Conservation (phyloP, 2,888 invertebrate species). For the Lithophane semibrunnea region DNA sequence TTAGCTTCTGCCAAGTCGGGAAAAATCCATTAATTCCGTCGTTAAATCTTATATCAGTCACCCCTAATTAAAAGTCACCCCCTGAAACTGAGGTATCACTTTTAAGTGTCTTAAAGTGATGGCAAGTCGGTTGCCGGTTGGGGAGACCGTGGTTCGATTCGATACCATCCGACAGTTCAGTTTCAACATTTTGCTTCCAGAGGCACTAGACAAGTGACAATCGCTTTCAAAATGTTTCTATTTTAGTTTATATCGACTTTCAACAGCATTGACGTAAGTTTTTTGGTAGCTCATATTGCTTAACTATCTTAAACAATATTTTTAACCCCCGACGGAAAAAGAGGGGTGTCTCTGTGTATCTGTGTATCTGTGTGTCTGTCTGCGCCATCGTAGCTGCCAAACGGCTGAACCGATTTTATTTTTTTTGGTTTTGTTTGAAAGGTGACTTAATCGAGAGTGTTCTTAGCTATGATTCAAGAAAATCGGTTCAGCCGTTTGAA, state of each 20-base stretch:
- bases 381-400: no score
- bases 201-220: not conserved
- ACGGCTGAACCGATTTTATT: no score
- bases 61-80: slow-evolving; percentile 73
- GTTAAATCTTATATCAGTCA: slow-evolving; percentile 75
- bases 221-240: not conserved
- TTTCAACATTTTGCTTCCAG: not conserved
- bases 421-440: no score
- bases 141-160: slow-evolving; percentile 15
- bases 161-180: not conserved
- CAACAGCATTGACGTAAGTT: not conserved
- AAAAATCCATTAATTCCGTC: slow-evolving; percentile 71
- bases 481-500: no score
- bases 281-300: not conserved
- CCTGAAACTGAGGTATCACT: slow-evolving; percentile 46
- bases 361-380: no score
- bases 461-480: no score
- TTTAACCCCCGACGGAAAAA: no score
- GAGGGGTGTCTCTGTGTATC: no score
- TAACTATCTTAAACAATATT: no score
- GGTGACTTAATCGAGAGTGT: no score
- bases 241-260: not conserved
- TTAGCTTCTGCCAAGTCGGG: slow-evolving; percentile 68
- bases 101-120: slow-evolving; percentile 40
- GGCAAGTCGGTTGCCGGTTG: slow-evolving; percentile 10